Evolutionary conservation across 2,113 vertebrate genomes (phyloP), one percentile per base, ranked within the genome.

Genomic region (Crocuta crocuta): DNA sequence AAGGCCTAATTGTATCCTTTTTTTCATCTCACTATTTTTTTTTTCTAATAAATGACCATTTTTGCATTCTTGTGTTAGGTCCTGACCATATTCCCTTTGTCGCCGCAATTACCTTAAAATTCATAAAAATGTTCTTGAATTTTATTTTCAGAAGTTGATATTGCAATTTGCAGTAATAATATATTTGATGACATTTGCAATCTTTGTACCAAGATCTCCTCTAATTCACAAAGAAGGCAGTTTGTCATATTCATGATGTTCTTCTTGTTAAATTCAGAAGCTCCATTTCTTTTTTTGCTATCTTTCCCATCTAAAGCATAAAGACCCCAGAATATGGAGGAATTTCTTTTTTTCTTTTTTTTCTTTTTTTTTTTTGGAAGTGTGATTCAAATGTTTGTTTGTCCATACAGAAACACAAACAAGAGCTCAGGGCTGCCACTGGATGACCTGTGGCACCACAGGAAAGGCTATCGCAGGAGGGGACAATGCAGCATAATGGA

Each of bases 71-170:
- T 89, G 7, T 71, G 26, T 73, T 70, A 61, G 9, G 11, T 66
- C 55, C 55, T 7, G 7, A 35, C 26, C n/a, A 79, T 45, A 68
- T 66, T 90, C 10, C n/a, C 5, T 66, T 93, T 92, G 39, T 53
- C 89, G 13, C 1, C 76, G 0, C 63, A 24, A 87, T 84, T 73
- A 24, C 13, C 80, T 61, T 92, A 87, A 80, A 83, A 70, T 50
- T 45, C 80, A 79, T 58, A 84, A 71, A 91, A 55, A 65, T 55
- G 21, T 58, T 43, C 93, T 95, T 31, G 10, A 91, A 35, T 43
- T 63, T 80, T 76, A 82, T 90, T 92, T 92, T 87, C 70, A 90
- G 63, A 96, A 84, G 45, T 39, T 73, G 39, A 45, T 66, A 61
- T 11, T 82, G 9, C 3, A 79, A 5, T 90, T 24, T 93, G 26